Base-by-base conservation (phyloP, 2,113 vertebrate genomes). In the Leiothrix lutea region DNA sequence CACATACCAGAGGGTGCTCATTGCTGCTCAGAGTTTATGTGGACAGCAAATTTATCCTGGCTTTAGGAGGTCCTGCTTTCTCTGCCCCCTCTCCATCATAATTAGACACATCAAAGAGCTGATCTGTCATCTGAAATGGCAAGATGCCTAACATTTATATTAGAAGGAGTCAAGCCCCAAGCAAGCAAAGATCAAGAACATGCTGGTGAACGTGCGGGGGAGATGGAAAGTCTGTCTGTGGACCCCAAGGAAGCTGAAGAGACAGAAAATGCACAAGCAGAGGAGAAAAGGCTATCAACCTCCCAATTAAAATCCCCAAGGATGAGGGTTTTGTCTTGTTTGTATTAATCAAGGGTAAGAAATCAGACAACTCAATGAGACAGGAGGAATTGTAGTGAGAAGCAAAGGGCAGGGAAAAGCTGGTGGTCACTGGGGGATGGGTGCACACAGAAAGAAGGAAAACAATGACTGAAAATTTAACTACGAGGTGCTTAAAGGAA, bases 41-140 rank as follows among this genome's bases (percentile, higher is more conserved):
- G 54, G 96, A 96, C 94, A 94, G 92, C 96, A 96, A 90, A 98
- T 98, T 97, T 96, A 97, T 97, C 97, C 95, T 91, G 91, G 94
- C 92, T 94, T 97, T 93, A 93, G 96, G 95, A 97, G 94, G 95
- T 96, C 97, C 17, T 73, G 92, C 94, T 93, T 96, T 80, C 58
- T 92, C 77, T 47, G 92, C 94, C 96, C 91, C 95, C 92, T 97
- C 97, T 97, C 97, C 79, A 97, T 97, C 96, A 97, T 95, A 96
- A 97, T 98, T 97, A 98, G 92, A 89, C 93, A 96, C 96, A 97
- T 97, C 97, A 97, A 98, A 97, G 96, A 92, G 90, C 95, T 93
- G 83, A 97, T 92, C 97, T 93, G 54, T 87, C 96, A 96, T 98
- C 93, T 94, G 94, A 94, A 97, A 96, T 91, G 92, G 81, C 96